Conservation (phyloP, 2,797 vertebrate genomes). For the Centroberyx gerrardi region DNA sequence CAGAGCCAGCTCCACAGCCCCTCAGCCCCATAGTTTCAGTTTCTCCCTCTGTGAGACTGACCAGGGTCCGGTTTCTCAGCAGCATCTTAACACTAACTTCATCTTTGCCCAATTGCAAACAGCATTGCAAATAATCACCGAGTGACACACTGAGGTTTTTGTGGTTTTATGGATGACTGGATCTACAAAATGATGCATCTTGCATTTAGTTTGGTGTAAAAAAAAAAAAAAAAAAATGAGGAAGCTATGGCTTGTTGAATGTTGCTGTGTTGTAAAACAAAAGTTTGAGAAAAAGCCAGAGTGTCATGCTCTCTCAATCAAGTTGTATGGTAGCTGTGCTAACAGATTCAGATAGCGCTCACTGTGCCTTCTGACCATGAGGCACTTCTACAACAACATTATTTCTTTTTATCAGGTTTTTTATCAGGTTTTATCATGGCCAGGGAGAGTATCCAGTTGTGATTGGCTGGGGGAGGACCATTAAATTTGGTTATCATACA, state of each 20-base stretch:
- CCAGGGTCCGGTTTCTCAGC: constrained; percentile 77
- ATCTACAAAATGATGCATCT: constrained; percentile 15
- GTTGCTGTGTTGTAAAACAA: neutral
- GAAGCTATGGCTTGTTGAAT: neutral
- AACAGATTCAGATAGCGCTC: constrained; percentile 25
- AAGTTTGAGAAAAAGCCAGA: neutral
- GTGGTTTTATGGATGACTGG: constrained; percentile 40
- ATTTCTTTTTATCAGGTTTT: constrained; percentile 15
- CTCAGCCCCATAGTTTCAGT: constrained; percentile 78
- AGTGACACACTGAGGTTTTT: constrained; percentile 18
- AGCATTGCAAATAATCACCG: constrained; percentile 38
- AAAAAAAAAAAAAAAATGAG: neutral
- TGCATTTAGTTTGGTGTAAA: neutral
- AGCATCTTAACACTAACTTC: constrained; percentile 65
- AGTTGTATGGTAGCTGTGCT: constrained; percentile 15
- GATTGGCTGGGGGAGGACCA: neutral
- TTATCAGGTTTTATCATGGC: constrained; percentile 39
- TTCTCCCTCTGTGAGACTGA: constrained; percentile 75
- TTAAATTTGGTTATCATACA: neutral
- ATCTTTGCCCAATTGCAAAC: constrained; percentile 50
- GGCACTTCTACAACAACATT: constrained; percentile 35
- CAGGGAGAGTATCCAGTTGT: constrained; percentile 36
- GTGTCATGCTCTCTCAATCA: neutral
- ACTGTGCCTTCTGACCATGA: neutral
- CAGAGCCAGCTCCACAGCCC: constrained; percentile 85